phyloP scores from a whole-genome alignment of 2,113 vertebrate species.

The Emydura subglobosa region DNA sequence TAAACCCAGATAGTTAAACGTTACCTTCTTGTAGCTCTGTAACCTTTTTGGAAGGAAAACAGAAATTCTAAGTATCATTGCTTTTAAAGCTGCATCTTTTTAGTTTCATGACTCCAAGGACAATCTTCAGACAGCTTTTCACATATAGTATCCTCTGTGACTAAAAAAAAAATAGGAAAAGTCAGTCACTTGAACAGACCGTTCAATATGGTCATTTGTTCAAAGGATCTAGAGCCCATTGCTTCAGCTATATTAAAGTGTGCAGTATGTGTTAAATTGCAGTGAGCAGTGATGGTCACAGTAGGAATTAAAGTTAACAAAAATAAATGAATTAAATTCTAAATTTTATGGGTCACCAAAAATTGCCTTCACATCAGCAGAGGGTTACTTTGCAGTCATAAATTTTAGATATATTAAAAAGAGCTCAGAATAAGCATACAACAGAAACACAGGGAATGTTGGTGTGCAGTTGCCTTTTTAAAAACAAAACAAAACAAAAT shows the following conservation, averaged over 20 bases:
- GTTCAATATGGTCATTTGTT: slow-evolving; percentile 44
- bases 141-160: neutral
- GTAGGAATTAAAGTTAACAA: slow-evolving; percentile 47
- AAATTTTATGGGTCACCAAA: slow-evolving; percentile 40
- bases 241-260: slow-evolving; percentile 23
- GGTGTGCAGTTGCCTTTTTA: neutral
- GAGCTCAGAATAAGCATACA: neutral
- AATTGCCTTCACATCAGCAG: neutral
- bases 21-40: neutral
- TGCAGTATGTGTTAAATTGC: slow-evolving; percentile 63
- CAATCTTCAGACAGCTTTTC: neutral
- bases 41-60: neutral
- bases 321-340: slow-evolving; percentile 54
- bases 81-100: neutral
- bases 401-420: neutral
- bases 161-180: slow-evolving; percentile 16
- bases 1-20: neutral
- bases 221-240: neutral
- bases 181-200: slow-evolving; percentile 26
- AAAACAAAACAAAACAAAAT: neutral
- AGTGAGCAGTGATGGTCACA: slow-evolving; percentile 47
- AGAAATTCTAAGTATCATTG: neutral
- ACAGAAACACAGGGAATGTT: neutral
- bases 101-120: neutral
- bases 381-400: neutral